phyloP scores from a whole-genome alignment of 2,888 invertebrate genomes.

The Dolomedes plantarius region DNA sequence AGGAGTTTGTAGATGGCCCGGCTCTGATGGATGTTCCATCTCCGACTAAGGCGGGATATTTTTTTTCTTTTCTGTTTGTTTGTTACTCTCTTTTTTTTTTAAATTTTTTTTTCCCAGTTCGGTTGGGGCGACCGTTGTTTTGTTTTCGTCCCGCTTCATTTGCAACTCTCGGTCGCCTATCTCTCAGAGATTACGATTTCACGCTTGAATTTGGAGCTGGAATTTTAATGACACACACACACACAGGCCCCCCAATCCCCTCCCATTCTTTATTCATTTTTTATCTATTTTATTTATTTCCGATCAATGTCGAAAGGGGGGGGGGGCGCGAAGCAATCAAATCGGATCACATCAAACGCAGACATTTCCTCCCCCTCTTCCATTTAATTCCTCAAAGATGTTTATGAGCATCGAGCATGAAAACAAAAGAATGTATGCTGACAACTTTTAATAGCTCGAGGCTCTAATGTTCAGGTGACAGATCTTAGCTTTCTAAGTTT shows the following conservation, averaged over 20 bases:
- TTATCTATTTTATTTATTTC: neutral
- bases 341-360: constrained; percentile 35
- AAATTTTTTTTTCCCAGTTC: constrained; percentile 20
- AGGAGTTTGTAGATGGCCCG: constrained; percentile 45
- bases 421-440: neutral
- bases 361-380: constrained; percentile 16
- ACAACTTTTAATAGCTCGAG: neutral
- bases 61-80: constrained; percentile 27
- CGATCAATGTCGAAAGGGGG: constrained; percentile 1
- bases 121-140: constrained; percentile 39
- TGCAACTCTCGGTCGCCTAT: constrained; percentile 31
- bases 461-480: neutral
- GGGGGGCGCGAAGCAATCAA: constrained; percentile 58
- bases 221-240: constrained; percentile 71
- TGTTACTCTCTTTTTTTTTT: constrained; percentile 21
- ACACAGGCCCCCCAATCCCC: neutral
- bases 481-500: neutral
- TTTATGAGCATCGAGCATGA: neutral
- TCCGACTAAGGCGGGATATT: constrained; percentile 35
- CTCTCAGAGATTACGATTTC: constrained; percentile 52
- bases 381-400: constrained; percentile 33
- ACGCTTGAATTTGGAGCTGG: constrained; percentile 57
- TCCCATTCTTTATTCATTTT: too few species aligned
- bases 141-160: constrained; percentile 61
- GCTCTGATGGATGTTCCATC: constrained; percentile 63